These are phyloP conservation scores for Aphis craccivora DNA, from an alignment of 1,140 invertebrate species.

Conservation along the genomic window DNA sequence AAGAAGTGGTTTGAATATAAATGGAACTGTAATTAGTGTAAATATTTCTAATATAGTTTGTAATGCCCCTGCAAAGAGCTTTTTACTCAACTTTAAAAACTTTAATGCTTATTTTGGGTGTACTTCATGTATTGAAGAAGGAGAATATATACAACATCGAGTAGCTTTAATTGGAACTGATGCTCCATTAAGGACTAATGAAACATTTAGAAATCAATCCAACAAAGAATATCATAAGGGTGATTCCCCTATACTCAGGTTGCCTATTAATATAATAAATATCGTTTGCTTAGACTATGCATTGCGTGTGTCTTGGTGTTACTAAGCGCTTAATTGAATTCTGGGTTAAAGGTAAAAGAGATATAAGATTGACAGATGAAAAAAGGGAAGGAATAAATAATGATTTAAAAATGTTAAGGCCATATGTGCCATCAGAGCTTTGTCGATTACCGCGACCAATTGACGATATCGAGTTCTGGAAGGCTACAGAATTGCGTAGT, in stretches of 20 bases:
- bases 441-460: conserved; percentile 22
- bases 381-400: not conserved
- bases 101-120: not conserved
- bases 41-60: conserved; percentile 4
- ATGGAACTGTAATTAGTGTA: not conserved
- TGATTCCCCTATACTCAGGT: not conserved
- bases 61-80: conserved; percentile 62
- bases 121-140: too few species aligned
- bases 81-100: conserved; percentile 67
- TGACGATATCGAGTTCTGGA: not conserved
- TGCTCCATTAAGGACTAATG: not conserved
- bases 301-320: not conserved
- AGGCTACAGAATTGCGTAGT: not conserved
- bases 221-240: not conserved
- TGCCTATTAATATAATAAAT: not conserved
- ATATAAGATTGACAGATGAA: not conserved
- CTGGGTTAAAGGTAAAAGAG: not conserved
- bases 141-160: too few species aligned
- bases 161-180: too few species aligned
- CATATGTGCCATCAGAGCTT: not conserved
- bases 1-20: not conserved
- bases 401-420: not conserved
- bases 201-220: not conserved
- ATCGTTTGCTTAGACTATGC: conserved; percentile 22
- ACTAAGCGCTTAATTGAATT: conserved; percentile 18